Base-by-base conservation (phyloP, 2,797 vertebrate species). In the Synanceia verrucosa region DNA sequence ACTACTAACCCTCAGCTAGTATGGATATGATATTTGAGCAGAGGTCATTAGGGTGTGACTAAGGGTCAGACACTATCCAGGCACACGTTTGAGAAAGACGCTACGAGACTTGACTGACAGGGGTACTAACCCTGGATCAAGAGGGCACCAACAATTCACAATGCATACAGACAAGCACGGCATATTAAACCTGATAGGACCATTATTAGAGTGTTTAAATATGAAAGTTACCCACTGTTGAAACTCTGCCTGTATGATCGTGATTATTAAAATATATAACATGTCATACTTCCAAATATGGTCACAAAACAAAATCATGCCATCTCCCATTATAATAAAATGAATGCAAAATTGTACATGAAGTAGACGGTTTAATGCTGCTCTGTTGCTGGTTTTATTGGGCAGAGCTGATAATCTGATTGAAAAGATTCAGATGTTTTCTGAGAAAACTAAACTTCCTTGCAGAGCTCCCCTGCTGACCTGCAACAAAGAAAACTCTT, bases 1-100 rank as follows among this genome's bases (percentile, higher is more conserved):
- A 71, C 69, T 59, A 88, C 81, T 83, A 82, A 91, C 81, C 74
- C 76, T 76, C 60, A 81, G 81, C 82, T 79, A 88, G 84, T 87
- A 82, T 78, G 78, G 76, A 84, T 71, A 57, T 76, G 58, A 80
- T 86, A 83, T 86, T 86, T 79, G 78, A 90, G 72, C 65, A 31
- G 70, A 89, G 83, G 85, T 80, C 73, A 86, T 41, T 3, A 53
- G 75, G 65, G 88, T 90, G 89, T 86, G 69, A 90, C 78, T 31
- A 63, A 66, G 39, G 61, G 70, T 65, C 64, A 78, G 68, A 82
- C 53, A 64, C 44, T 47, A 81, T 77, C 36, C 51, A 58, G 79
- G 29, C 71, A 89, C 67, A 89, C 67, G 82, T 88, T 80, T 78
- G 53, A 73, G 77, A 67, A 84, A 75, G 70, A 80, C 83, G 41